Evolutionary conservation across 2,888 invertebrate species (phyloP), one percentile per base, ranked within the genome.

Genomic region (Ceramica pisi): DNA sequence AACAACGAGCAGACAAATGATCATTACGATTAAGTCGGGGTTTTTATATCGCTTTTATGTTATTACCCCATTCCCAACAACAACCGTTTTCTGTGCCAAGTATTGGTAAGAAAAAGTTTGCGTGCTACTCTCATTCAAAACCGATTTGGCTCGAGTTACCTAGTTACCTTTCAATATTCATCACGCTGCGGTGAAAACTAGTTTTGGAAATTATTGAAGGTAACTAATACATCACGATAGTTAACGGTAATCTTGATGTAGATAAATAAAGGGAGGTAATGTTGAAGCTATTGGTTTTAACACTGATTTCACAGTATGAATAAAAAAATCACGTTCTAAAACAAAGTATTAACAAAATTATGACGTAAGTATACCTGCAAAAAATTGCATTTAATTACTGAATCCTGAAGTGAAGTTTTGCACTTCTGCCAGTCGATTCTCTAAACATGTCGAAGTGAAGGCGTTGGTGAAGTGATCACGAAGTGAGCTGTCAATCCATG

Each of bases 121-220:
- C 44, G 79, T 55, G 57, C 65, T 56, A 61, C 55, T 81, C 62
- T 80, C 84, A 81, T 81, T 83, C 77, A 57, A 81, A 81, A 81
- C 26, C 84, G 81, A 81, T 81, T 80, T 81, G 80, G 80, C 80
- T 80, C 84, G 63, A 38, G 81, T 68, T 80, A 76, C 81, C 77
- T 71, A 81, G 67, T 53, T 68, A 63, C 60, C 76, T 76, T 75
- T 71, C 77, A 71, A 84, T 83, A 81, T 81, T 76, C 67, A 81
- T 68, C 59, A 63, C 38, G 48, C 10, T 65, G 67, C 41, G 60
- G 72, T 70, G 63, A 46, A 64, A 67, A 60, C n/a, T 59, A 59
- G 10, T 83, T 75, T 65, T 44, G 56, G 14, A 41, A 50, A 38
- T 67, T 59, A 9, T 50, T 63, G 51, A 23, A 2, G 10, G 10